Base-by-base conservation (phyloP, 2,888 invertebrate species). In the Catocala nupta region DNA sequence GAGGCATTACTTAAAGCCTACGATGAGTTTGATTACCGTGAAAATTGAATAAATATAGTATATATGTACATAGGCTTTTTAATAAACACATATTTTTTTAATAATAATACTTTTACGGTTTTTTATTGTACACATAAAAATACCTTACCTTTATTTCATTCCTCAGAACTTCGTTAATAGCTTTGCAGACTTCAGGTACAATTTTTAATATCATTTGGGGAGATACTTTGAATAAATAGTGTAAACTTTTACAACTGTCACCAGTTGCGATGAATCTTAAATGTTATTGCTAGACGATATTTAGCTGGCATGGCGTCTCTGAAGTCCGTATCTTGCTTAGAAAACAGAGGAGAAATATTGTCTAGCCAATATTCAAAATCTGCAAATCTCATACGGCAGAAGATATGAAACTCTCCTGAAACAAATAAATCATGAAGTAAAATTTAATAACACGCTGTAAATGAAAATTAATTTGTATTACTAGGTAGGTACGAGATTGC, bases 291-390 rank as follows among this genome's bases (percentile, higher is more conserved):
- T 54, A 84, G 68, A 61, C 82, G 80, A 63, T 65, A 70, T 76
- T 80, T 75, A 1, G 77, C 75, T 53, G 80, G 73, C 58, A 81
- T 76, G 70, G 59, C 42, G 33, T 34, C 44, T 51, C 58, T 52
- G 13, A 59, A 34, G 42, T 75, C 65, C 47, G 81, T 82, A 65
- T 81, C 78, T 59, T 81, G 71, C 69, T 81, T 81, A 8, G 74
- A 71, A 56, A 83, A 80, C 34, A 80, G 70, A 7, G 77, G 79
- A 65, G 74, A 69, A 73, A 79, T 74, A 73, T 77, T 81, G 5
- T 62, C 43, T 50, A 81, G 66, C 55, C 83, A 73, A 71, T 65
- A 60, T 55, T 80, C 78, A 76, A 82, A 83, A 69, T 82, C 81
- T 47, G 64, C 33, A 60, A 55, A 71, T 25, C 69, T 73, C 80